Evolutionary conservation across 2,888 invertebrate genomes (phyloP).

Genomic region (Tetropium fuscum): DNA sequence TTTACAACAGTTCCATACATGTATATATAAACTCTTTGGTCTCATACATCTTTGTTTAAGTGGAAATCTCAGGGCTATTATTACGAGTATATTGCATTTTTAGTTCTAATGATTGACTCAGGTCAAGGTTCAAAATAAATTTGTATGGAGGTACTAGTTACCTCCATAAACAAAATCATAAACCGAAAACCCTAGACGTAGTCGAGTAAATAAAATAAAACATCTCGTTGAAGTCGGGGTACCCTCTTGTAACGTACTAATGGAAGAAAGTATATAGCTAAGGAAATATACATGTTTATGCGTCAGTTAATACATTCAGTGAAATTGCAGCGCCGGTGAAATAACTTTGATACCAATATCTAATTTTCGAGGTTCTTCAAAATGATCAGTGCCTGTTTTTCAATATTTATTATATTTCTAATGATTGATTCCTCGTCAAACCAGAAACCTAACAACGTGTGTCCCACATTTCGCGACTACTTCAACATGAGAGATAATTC

Average conservation of each 20-base stretch:
- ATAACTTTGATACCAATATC: constrained; percentile 7
- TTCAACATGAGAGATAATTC: constrained; percentile 55
- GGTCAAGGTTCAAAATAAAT: no score
- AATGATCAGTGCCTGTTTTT: background rate
- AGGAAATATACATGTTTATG: constrained; percentile 25
- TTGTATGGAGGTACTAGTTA: no score
- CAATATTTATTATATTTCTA: background rate
- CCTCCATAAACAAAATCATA: no score
- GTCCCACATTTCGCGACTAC: constrained; percentile 59
- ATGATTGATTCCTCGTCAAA: background rate
- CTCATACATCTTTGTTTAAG: no score
- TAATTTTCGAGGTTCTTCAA: background rate
- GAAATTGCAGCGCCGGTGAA: constrained; percentile 34
- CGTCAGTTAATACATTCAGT: constrained; percentile 27
- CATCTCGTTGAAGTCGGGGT: constrained; percentile 20
- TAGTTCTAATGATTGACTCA: no score
- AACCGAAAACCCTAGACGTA: no score
- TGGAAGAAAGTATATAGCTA: constrained; percentile 46
- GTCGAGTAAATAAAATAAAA: constrained; percentile 42
- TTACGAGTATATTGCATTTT: no score
- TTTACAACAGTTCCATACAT: no score
- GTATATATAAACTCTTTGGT: no score
- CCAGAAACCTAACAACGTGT: constrained; percentile 57
- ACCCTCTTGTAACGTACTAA: constrained; percentile 11
- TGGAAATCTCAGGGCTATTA: no score